These are phyloP conservation scores for Marcusenius ussheri DNA, from an alignment of 2,113 vertebrate genomes.

Conservation along the genomic window DNA sequence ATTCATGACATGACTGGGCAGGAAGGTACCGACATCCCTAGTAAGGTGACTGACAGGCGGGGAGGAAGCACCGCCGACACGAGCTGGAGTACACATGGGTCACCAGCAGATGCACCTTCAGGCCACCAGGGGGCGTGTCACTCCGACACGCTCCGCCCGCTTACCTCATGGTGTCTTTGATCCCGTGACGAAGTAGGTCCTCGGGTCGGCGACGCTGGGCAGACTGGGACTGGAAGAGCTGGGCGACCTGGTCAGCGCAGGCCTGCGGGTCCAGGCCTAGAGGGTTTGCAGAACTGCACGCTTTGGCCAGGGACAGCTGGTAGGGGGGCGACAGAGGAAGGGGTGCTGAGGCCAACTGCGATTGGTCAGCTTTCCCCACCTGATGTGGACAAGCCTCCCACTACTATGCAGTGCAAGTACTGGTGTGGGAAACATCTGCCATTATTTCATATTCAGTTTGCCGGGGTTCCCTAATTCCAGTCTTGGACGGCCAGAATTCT, in stretches of 20 bases:
- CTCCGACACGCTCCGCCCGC: background rate
- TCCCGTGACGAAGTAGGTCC: conserved; percentile 71
- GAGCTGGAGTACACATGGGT: background rate
- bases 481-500: background rate
- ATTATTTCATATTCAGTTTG: background rate
- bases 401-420: background rate
- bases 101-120: background rate
- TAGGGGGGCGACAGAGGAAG: background rate
- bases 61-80: background rate
- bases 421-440: background rate
- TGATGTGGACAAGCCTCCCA: background rate
- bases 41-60: background rate
- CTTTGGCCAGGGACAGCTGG: conserved; percentile 80
- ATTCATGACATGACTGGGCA: background rate
- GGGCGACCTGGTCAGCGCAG: conserved; percentile 67
- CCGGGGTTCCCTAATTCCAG: background rate
- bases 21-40: background rate
- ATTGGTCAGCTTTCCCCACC: background rate
- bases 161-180: conserved; percentile 95
- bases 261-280: conserved; percentile 69
- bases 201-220: conserved; percentile 55
- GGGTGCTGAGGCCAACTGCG: background rate
- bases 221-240: conserved; percentile 71
- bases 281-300: conserved; percentile 72
- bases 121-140: background rate